phyloP scores from a whole-genome alignment of 2,113 vertebrate species.

The Sapajus apella region DNA sequence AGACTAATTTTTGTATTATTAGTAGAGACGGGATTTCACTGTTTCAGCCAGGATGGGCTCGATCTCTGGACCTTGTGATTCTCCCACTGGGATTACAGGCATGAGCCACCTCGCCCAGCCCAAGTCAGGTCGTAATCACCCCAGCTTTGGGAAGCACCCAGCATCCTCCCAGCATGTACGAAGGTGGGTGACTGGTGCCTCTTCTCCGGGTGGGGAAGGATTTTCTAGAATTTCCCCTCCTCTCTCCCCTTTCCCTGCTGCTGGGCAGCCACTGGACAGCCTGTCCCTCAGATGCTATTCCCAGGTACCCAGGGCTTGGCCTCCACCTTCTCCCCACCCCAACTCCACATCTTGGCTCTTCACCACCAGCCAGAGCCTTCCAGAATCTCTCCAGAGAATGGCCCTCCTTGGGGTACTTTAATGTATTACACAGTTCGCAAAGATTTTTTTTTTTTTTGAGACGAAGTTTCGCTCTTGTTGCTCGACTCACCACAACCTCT shows the following conservation, averaged over 20 bases:
- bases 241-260: not conserved
- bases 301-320: not conserved
- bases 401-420: not conserved
- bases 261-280: not conserved
- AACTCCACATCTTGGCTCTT: not conserved
- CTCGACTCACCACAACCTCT: too few species aligned
- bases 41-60: too few species aligned
- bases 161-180: not conserved
- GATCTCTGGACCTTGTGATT: too few species aligned
- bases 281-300: not conserved
- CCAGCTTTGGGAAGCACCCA: not conserved
- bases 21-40: too few species aligned
- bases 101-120: too few species aligned
- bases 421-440: too few species aligned
- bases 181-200: not conserved
- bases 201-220: accelerated
- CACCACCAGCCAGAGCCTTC: not conserved
- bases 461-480: too few species aligned
- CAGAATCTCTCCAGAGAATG: not conserved
- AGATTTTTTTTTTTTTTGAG: too few species aligned
- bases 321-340: not conserved
- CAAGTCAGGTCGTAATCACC: not conserved
- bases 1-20: too few species aligned
- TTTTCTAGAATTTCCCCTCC: not conserved
- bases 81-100: too few species aligned